A percentile compares a stretch with the other conserved stretches of the same genome.
Conservation (phyloP, 2,113 vertebrate genomes). For the Dicrurus megarhynchus region DNA sequence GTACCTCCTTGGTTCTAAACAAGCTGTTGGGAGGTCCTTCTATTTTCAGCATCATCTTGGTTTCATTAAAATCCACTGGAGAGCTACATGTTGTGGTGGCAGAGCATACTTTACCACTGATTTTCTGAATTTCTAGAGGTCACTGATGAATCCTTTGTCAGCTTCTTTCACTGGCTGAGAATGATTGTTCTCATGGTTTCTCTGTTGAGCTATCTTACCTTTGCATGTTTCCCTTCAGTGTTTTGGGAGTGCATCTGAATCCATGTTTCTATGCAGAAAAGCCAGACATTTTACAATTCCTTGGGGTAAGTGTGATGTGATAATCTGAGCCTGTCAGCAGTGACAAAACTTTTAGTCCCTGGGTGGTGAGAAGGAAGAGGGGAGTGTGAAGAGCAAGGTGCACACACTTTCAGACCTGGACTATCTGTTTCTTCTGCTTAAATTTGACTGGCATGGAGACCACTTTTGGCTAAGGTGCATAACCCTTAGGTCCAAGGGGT, state of each 20-base stretch:
- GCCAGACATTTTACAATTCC: neutral
- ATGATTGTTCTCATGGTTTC: neutral
- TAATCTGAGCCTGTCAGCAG: neutral
- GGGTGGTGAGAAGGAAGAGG: neutral
- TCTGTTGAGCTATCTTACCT: neutral
- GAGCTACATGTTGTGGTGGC: neutral
- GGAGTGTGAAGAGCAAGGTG: neutral
- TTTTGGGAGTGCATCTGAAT: neutral
- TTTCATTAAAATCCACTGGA: neutral
- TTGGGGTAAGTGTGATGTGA: neutral
- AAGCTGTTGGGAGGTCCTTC: neutral
- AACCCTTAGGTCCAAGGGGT: neutral
- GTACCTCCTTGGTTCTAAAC: neutral
- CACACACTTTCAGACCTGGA: neutral
- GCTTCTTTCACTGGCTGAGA: neutral
- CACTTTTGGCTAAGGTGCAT: neutral
- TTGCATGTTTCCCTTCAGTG: neutral
- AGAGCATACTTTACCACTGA: neutral
- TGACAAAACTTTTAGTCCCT: neutral
- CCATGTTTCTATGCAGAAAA: neutral
- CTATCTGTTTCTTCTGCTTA: neutral
- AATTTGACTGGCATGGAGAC: neutral
- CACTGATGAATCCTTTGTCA: neutral
- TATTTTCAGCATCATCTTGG: neutral
- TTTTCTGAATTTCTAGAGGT: neutral